Evolutionary conservation across 1,140 invertebrate genomes (phyloP), one percentile per base, ranked within the genome.

Genomic region (Trachymyrmex septentrionalis): DNA sequence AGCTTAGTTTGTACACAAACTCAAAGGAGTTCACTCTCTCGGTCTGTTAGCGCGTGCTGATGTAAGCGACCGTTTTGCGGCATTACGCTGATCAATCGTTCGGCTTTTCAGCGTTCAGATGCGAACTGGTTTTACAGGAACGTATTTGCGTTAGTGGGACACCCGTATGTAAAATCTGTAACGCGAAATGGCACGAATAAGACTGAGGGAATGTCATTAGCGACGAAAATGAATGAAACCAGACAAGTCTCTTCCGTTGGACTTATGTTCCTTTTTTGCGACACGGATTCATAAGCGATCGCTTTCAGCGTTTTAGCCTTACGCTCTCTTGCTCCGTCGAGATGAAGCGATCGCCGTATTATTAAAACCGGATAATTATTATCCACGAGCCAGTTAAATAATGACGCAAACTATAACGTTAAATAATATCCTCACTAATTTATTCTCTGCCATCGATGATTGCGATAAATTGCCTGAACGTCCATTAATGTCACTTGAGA

Each of bases 61-160:
- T 90, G 87, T 86, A 87, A 85, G 84, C 86, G 87, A 90, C 86
- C 82, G 84, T 85, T 86, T 87, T 82, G 85, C 85, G 87, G 78
- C 55, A 38, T 69, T 87, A 78, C 85, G 69, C 88, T 73, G 88
- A 90, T 90, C 88, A 90, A 90, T 90, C 88, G 87, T 90, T 48
- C 50, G 59, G 76, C 80, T 85, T 90, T 90, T 89, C 85, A 90
- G 64, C 63, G 57, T 82, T 38, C 71, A 87, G 87, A 82, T 72
- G 77, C 34, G 80, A 90, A 90, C 88, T 90, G 88, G 88, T 90
- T 90, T 67, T 63, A 30, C 77, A 64, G 66, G 78, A 77, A 78
- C 64, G 88, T 85, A 90, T 90, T 89, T 85, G 77, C 88, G 88
- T 90, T 90, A 90, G 89, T 89, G 55, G 67, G 88, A 48, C 88